phyloP scores from a whole-genome alignment of 2,888 invertebrate genomes.

The Caenorhabditis sp. region DNA sequence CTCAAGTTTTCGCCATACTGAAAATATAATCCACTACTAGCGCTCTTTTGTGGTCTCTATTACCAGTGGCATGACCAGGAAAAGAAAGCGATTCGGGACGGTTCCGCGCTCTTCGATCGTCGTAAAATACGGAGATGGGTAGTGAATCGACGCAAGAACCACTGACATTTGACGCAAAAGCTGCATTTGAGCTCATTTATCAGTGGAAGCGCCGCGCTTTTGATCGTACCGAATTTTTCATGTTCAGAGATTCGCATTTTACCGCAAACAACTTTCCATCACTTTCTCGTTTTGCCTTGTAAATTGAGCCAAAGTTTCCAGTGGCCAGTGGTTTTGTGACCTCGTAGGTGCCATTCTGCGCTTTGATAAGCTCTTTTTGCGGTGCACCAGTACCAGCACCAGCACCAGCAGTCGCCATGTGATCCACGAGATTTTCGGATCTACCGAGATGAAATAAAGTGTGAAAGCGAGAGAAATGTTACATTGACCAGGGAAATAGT shows the following conservation, averaged over 20 bases:
- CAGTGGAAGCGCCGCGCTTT: background rate
- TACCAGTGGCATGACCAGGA: conserved; percentile 61
- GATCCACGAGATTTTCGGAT: background rate
- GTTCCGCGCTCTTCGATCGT: conserved; percentile 60
- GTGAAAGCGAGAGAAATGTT: background rate
- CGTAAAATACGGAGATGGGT: conserved; percentile 50
- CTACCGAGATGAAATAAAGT: background rate
- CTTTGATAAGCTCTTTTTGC: conserved; percentile 55
- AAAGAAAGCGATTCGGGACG: conserved; percentile 54
- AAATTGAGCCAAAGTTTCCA: conserved; percentile 63
- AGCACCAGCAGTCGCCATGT: too few species aligned
- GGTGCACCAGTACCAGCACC: too few species aligned
- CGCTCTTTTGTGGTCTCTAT: too few species aligned
- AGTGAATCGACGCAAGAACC: conserved; percentile 52
- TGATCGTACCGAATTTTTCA: conserved; percentile 59
- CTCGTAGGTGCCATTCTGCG: conserved; percentile 61
- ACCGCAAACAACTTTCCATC: conserved; percentile 61
- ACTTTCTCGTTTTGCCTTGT: conserved; percentile 50
- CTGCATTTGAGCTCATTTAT: conserved; percentile 10
- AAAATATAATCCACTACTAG: too few species aligned
- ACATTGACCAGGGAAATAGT: background rate
- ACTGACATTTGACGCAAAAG: conserved; percentile 62
- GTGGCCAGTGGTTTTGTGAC: conserved; percentile 62
- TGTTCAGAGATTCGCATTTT: conserved; percentile 61
- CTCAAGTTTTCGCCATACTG: conserved; percentile 59